A percentile compares a stretch with the other conserved stretches of the same genome.
phyloP scores from a whole-genome alignment of 2,888 invertebrate species.

The Lithosia quadra region DNA sequence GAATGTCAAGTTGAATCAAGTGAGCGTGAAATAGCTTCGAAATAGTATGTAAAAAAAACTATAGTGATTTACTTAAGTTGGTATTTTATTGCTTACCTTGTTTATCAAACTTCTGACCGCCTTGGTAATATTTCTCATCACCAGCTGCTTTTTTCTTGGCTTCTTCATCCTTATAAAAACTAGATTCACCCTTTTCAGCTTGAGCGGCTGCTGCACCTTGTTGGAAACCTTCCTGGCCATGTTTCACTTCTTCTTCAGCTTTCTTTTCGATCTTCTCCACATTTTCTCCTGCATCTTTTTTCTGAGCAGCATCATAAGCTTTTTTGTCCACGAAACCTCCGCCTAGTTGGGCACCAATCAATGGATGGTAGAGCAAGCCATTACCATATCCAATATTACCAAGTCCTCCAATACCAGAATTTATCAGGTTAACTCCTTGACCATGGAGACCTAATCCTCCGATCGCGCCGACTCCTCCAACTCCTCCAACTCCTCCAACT shows the following conservation, averaged over 20 bases:
- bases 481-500: conserved; percentile 55
- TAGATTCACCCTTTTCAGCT: conserved; percentile 84
- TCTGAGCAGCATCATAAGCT: conserved; percentile 86
- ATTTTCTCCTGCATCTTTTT: conserved; percentile 86
- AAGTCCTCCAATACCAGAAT: conserved; percentile 69
- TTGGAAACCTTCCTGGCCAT: conserved; percentile 86
- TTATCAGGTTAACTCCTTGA: conserved; percentile 56
- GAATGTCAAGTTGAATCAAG: conserved; percentile 45
- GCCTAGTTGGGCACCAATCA: conserved; percentile 75
- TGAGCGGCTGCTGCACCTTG: conserved; percentile 86
- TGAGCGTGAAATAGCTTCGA: conserved; percentile 45
- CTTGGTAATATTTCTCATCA: conserved; percentile 87
- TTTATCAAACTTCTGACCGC: conserved; percentile 86
- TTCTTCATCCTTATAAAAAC: conserved; percentile 84
- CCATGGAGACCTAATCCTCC: conserved; percentile 49
- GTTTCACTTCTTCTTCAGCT: conserved; percentile 84
- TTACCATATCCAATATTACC: conserved; percentile 67
- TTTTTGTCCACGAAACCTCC: conserved; percentile 86
- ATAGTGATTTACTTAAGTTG: conserved; percentile 22
- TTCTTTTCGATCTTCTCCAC: conserved; percentile 85
- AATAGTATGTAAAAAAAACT: conserved; percentile 37
- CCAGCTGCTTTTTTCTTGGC: conserved; percentile 87
- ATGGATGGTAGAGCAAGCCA: conserved; percentile 77
- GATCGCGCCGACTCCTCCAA: conserved; percentile 53
- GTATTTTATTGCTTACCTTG: conserved; percentile 74